Evolutionary conservation across 2,888 invertebrate species (phyloP).

Genomic region (Pogonocherus hispidulus): DNA sequence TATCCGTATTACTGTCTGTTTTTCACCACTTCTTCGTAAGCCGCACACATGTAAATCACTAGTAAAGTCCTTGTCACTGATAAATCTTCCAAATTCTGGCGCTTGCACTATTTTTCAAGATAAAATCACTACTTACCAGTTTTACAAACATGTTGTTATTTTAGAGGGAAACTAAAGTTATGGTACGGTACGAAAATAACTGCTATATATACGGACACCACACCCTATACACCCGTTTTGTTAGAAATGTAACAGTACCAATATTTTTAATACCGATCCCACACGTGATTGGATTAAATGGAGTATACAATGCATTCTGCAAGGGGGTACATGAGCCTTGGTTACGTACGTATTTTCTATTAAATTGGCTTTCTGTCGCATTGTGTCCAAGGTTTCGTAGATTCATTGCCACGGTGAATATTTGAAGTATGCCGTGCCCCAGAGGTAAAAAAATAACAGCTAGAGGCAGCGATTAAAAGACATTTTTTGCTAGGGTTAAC

Average conservation of each 20-base stretch:
- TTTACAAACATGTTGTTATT: slow-evolving; percentile 67
- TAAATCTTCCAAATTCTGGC: slow-evolving; percentile 7
- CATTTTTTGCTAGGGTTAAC: not conserved
- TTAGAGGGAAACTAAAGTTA: slow-evolving; percentile 40
- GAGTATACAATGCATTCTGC: slow-evolving; percentile 53
- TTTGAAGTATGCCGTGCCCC: slow-evolving; percentile 1
- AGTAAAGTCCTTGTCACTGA: slow-evolving; percentile 5
- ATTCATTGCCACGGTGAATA: slow-evolving; percentile 1
- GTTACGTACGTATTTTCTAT: not conserved
- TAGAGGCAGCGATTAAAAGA: not conserved
- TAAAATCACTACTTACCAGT: slow-evolving; percentile 64
- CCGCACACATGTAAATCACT: slow-evolving; percentile 26
- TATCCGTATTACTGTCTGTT: not conserved
- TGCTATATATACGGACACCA: slow-evolving; percentile 63
- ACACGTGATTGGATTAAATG: slow-evolving; percentile 61
- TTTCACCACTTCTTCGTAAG: slow-evolving; percentile 13
- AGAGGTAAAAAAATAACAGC: not conserved
- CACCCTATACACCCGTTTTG: slow-evolving; percentile 63
- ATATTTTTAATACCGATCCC: slow-evolving; percentile 66
- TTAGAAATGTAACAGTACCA: slow-evolving; percentile 64
- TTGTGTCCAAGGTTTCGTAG: not conserved
- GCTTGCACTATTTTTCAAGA: not conserved
- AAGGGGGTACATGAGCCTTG: slow-evolving; percentile 45
- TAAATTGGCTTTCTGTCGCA: not conserved
- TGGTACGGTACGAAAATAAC: slow-evolving; percentile 38